Evolutionary conservation across 2,113 vertebrate genomes (phyloP).

Genomic region (Lethenteron reissneri): DNA sequence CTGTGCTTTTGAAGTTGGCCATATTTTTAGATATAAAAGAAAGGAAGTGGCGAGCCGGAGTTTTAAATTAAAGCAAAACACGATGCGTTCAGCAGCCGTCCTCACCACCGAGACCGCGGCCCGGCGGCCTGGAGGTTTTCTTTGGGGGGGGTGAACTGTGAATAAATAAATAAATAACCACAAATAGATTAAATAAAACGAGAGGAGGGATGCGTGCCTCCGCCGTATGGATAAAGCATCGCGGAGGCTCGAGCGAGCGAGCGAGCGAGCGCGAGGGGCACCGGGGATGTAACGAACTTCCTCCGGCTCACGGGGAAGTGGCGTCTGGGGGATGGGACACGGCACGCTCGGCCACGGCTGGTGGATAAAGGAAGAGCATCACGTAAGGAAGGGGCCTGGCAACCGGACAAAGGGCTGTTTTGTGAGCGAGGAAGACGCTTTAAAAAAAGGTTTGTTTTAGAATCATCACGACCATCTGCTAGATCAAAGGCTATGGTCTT

Average conservation of each 20-base stretch:
- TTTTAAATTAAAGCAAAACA: neutral
- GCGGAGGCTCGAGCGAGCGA: no score
- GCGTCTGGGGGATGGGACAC: neutral
- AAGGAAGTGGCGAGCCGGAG: neutral
- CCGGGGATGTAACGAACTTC: neutral
- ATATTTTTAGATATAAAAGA: neutral
- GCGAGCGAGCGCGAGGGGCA: neutral
- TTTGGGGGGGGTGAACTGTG: no score
- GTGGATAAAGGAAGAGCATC: slow-evolving; percentile 1
- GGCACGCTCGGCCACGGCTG: neutral
- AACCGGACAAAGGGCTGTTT: slow-evolving; percentile 1
- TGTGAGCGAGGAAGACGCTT: neutral
- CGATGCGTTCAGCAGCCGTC: slow-evolving; percentile 1
- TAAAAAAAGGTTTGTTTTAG: slow-evolving; percentile 5
- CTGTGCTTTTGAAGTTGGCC: slow-evolving; percentile 1
- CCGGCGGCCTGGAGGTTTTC: no score
- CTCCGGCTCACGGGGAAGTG: slow-evolving; percentile 2
- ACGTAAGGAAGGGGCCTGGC: slow-evolving; percentile 1
- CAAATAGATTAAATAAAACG: no score
- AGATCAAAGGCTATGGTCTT: slow-evolving; percentile 5
- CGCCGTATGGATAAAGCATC: no score
- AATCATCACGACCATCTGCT: slow-evolving; percentile 4
- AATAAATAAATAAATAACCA: no score
- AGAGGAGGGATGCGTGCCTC: no score
- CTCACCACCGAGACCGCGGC: no score